Base-by-base conservation (phyloP, 2,797 vertebrate genomes). In the Liparis tanakae region DNA sequence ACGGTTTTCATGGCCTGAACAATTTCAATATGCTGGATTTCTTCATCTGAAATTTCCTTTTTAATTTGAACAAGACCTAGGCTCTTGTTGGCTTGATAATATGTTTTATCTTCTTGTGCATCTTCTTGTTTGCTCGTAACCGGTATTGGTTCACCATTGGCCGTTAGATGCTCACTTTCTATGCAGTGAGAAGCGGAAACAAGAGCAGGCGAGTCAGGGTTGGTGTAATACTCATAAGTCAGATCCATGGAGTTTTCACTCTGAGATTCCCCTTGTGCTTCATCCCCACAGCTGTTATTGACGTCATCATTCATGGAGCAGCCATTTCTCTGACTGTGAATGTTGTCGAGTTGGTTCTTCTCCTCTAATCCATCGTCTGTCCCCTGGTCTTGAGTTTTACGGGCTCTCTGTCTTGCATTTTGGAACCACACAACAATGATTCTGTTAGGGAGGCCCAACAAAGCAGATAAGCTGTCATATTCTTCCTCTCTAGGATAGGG, bases 371-470 rank as follows among this genome's bases (percentile, higher is more conserved):
- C 84, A 53, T 90, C 89, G 8, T 93, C 93, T 33, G 72, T 58
- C 3, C 86, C 88, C 3, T 72, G 65, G 30, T 99, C 98, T 6
- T 97, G 99, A 84, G 95, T 96, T 84, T 99, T 99, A 71, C 98
- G 93, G 25, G 98, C 98, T 89, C 99, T 98, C 81, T 99, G 98
- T 69, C 98, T 96, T 37, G 98, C 96, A 55, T 99, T 99, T 89
- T 99, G 98, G 85, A 99, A 99, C 98, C 98, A 99, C 7, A 99
- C 98, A 72, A 99, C 97, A 76, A 99, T 99, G 33, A 99, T 95
- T 67, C 98, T 95, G 1, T 97, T 99, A 15, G 97, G 94, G 62
- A 99, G 96, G 81, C 95, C 96, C 79, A 99, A 90, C 76, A 97
- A 85, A 75, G 95, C 95, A 20, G 98, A 99, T 67, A 99, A 91